These are phyloP conservation scores for Tautogolabrus adspersus DNA, from an alignment of 2,113 vertebrate species.

Conservation along the genomic window DNA sequence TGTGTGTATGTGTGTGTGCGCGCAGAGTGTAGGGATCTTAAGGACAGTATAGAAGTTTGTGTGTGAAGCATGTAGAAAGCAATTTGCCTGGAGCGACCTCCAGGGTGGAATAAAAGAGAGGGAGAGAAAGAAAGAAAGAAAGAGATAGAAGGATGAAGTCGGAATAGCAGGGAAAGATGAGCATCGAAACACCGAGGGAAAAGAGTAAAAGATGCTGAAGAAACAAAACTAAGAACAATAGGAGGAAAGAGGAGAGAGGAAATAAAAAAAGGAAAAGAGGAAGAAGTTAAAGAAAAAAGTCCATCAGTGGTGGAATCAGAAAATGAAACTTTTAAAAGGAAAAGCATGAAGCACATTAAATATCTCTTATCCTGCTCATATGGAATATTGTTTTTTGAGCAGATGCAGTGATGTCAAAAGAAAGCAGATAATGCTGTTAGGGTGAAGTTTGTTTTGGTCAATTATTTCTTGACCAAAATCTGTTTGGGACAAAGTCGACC, in stretches of 20 bases:
- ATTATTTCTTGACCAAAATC: too few relatives aligned
- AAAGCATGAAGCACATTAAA: constrained; percentile 10
- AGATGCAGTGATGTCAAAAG: background rate
- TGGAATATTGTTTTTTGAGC: background rate
- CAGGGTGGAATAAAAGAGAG: constrained; percentile 11
- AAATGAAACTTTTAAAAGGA: constrained; percentile 6
- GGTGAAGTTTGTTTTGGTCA: too few relatives aligned
- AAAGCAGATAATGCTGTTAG: background rate
- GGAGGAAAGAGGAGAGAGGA: background rate
- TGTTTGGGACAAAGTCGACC: too few relatives aligned
- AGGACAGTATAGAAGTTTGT: constrained; percentile 42
- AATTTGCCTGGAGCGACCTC: constrained; percentile 46
- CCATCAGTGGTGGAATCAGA: background rate
- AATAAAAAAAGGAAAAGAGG: constrained; percentile 1
- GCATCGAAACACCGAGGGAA: background rate
- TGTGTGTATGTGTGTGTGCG: constrained; percentile 21
- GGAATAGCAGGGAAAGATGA: background rate
- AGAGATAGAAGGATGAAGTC: constrained; percentile 3
- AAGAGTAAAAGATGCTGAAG: constrained; percentile 2
- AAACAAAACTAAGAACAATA: background rate
- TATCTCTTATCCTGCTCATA: background rate
- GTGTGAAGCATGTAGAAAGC: constrained; percentile 34
- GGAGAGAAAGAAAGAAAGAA: background rate
- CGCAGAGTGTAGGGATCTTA: constrained; percentile 14
- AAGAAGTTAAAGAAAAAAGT: background rate